phyloP scores from a whole-genome alignment of 2,113 vertebrate genomes.

The Apteryx owenii region DNA sequence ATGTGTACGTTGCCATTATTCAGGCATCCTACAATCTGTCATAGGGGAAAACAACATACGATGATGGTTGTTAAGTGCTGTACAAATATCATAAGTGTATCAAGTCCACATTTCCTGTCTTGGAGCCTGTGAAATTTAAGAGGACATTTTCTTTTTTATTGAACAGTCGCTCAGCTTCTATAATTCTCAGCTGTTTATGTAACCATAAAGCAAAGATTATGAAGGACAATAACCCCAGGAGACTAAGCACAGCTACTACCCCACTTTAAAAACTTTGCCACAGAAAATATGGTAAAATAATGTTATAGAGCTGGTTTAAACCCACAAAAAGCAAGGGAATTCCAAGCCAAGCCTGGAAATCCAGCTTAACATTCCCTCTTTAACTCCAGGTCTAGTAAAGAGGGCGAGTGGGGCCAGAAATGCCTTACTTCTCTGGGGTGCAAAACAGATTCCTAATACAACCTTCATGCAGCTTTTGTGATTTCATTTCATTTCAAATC shows the following conservation, averaged over 20 bases:
- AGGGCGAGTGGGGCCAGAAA: background rate
- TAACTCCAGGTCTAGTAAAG: background rate
- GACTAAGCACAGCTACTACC: slow-evolving; percentile 26
- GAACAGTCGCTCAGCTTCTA: slow-evolving; percentile 44
- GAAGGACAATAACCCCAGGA: slow-evolving; percentile 13
- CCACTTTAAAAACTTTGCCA: slow-evolving; percentile 51
- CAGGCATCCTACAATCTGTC: background rate
- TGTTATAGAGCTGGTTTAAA: slow-evolving; percentile 4
- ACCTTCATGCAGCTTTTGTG: slow-evolving; percentile 16
- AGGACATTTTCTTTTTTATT: slow-evolving; percentile 27
- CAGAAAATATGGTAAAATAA: slow-evolving; percentile 51
- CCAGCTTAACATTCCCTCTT: background rate
- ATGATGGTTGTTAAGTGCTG: background rate
- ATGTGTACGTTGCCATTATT: background rate
- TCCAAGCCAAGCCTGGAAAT: slow-evolving; percentile 32
- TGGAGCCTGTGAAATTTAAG: slow-evolving; percentile 42
- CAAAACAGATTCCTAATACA: slow-evolving; percentile 17
- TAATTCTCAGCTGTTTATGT: slow-evolving; percentile 55
- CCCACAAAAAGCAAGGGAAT: slow-evolving; percentile 32
- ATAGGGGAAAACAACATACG: background rate
- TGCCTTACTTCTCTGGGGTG: background rate
- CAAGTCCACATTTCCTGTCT: background rate
- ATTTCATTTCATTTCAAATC: slow-evolving; percentile 47
- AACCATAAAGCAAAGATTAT: slow-evolving; percentile 48
- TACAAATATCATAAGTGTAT: slow-evolving; percentile 6